phyloP scores from a whole-genome alignment of 35 echinoderm and acorn worm genomes.

The Ophiothrix spiculata region DNA sequence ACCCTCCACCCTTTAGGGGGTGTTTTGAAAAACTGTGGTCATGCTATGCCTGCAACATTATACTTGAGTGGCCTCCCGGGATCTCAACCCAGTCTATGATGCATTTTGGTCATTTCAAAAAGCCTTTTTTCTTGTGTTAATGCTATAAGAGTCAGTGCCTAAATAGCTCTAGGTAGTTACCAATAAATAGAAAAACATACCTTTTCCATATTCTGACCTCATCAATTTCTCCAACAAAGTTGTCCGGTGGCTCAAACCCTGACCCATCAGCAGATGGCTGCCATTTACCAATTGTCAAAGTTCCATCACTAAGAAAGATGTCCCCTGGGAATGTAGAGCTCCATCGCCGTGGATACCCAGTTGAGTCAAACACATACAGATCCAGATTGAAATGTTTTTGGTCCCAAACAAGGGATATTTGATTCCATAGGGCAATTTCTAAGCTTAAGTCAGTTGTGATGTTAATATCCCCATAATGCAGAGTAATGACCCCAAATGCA shows the following conservation, averaged over 20 bases:
- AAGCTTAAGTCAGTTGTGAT: slow-evolving; percentile 56
- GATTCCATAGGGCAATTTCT: slow-evolving; percentile 51
- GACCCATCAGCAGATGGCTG: slow-evolving; percentile 49
- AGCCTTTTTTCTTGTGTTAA: too few species aligned
- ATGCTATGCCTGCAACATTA: too few species aligned
- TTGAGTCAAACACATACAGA: slow-evolving; percentile 54
- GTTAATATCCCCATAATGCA: slow-evolving; percentile 53
- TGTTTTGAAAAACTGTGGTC: too few species aligned
- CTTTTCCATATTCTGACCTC: slow-evolving; percentile 79
- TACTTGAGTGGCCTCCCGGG: too few species aligned
- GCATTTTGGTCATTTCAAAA: too few species aligned
- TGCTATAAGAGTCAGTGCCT: too few species aligned
- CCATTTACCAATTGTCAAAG: slow-evolving; percentile 62
- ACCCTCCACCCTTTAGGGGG: too few species aligned
- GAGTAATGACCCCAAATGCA: slow-evolving; percentile 18
- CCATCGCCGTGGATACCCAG: slow-evolving; percentile 35
- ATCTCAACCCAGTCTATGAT: too few species aligned
- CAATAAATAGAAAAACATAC: too few species aligned
- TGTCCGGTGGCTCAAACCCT: slow-evolving; percentile 34
- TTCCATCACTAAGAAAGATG: slow-evolving; percentile 52
- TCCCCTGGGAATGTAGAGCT: slow-evolving; percentile 38
- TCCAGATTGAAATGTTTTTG: slow-evolving; percentile 23
- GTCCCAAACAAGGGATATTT: slow-evolving; percentile 64
- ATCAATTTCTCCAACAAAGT: slow-evolving; percentile 72
- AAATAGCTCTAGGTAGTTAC: too few species aligned